phyloP scores from a whole-genome alignment of 2,888 invertebrate genomes.

The Pocota personata region DNA sequence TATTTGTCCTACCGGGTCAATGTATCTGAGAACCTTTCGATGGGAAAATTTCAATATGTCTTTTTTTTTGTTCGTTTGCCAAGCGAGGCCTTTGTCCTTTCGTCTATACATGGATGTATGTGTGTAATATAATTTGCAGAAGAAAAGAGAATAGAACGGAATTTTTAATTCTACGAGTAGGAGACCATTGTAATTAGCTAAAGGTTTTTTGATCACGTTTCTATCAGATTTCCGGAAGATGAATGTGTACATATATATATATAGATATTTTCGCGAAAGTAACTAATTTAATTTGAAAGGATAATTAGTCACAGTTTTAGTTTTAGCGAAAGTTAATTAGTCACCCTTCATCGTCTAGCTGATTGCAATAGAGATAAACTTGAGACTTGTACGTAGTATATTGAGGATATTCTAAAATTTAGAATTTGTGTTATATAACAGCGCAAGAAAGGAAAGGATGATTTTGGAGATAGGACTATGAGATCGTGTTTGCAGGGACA shows the following conservation, averaged over 20 bases:
- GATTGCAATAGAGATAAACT: background rate
- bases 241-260: too few species aligned
- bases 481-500: too few species aligned
- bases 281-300: constrained; percentile 10
- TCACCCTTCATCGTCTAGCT: background rate
- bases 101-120: background rate
- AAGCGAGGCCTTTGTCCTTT: constrained; percentile 30
- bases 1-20: constrained; percentile 51
- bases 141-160: constrained; percentile 18
- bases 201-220: constrained; percentile 53
- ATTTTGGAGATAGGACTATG: too few species aligned
- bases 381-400: too few species aligned
- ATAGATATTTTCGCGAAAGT: background rate
- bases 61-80: background rate
- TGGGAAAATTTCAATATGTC: constrained; percentile 63
- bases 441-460: too few species aligned
- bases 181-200: constrained; percentile 43
- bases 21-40: constrained; percentile 28
- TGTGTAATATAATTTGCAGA: background rate
- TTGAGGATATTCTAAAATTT: too few species aligned
- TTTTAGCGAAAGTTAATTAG: constrained; percentile 44
- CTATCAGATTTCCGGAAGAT: constrained; percentile 42
- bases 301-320: background rate
- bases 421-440: too few species aligned
- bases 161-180: constrained; percentile 25